Base-by-base conservation (phyloP, 2,888 invertebrate genomes). In the Galerucella calmariensis region DNA sequence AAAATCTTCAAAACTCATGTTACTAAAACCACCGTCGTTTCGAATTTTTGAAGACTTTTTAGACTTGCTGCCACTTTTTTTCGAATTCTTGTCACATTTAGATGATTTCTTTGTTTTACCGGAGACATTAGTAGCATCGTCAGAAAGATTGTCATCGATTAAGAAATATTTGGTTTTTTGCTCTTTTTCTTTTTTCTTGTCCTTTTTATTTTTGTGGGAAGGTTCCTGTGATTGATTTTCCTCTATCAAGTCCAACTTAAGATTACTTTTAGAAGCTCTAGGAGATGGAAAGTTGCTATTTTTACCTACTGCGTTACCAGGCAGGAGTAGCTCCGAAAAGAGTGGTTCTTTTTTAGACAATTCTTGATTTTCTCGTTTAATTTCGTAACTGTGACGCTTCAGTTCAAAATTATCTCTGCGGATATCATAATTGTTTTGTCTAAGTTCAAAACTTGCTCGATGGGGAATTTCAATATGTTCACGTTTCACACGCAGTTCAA, bases 1-100 rank as follows among this genome's bases (percentile, higher is more conserved):
- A 82, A 92, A 93, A 85, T 93, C 93, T 84, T 93, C 93, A 81
- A 93, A 93, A 82, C 93, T 93, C 92, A 93, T 91, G 81, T 93
- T 93, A 81, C 92, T 92, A 82, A 93, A 92, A 5, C 92, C 92
- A 10, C 90, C 90, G 77, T 89, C 89, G 2, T 82, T 78, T 77
- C 83, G 83, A 35, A 80, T 77, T 74, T 84, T 84, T 16, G 76
- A 74, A 6, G 82, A 81, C 24, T 81, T 79, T 73, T 83, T 83
- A 74, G 85, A 87, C 2, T 80, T 80, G 77, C 86, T 86, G 44
- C 78, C 76, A 16, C 79, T 80, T 77, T 86, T 87, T 75, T 83
- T 85, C 9, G 82, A 79, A 24, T 80, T 74, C 59, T 80, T 81
- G 51, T 70, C 59, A 41, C 79, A 81, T 67, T 80, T 87, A 71